A percentile compares a stretch with the other conserved stretches of the same genome.
These are phyloP conservation scores for Dolichallabes microphthalmus DNA, from an alignment of 2,113 vertebrate genomes.

Conservation along the genomic window DNA sequence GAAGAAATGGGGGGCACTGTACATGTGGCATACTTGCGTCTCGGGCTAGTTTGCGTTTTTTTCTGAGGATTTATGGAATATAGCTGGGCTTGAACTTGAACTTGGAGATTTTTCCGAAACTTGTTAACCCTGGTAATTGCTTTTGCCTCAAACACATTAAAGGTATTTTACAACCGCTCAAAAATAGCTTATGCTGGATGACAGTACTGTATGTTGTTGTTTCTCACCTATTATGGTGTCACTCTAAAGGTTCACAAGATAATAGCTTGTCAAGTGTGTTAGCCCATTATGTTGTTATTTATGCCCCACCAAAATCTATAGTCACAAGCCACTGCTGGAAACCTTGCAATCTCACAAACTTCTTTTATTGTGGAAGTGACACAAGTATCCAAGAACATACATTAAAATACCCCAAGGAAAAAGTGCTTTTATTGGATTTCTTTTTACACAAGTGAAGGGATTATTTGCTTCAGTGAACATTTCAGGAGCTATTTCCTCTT, in stretches of 20 bases:
- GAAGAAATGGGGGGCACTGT: too few relatives aligned
- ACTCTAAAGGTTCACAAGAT: neutral
- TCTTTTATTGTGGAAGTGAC: conserved; percentile 19
- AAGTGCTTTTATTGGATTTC: conserved; percentile 33
- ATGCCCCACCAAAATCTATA: neutral
- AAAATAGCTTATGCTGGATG: neutral
- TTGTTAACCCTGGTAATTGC: neutral
- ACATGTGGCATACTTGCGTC: neutral
- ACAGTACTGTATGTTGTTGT: neutral
- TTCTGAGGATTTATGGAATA: neutral
- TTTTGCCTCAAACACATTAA: neutral
- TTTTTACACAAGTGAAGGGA: conserved; percentile 39
- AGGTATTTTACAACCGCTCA: neutral
- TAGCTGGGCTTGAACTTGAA: neutral
- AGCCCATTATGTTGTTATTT: neutral
- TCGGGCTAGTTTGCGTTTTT: neutral
- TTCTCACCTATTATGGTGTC: neutral
- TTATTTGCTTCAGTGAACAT: conserved; percentile 37
- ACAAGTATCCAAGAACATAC: conserved; percentile 32
- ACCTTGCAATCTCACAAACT: neutral
- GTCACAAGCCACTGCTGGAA: neutral
- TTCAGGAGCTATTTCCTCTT: conserved; percentile 43
- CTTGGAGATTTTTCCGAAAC: neutral
- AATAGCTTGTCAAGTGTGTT: neutral
- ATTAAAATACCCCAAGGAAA: conserved; percentile 29